A percentile compares a stretch with the other conserved stretches of the same genome.
Conservation (phyloP, 2,888 invertebrate species). For the Cheilosia scutellata region DNA sequence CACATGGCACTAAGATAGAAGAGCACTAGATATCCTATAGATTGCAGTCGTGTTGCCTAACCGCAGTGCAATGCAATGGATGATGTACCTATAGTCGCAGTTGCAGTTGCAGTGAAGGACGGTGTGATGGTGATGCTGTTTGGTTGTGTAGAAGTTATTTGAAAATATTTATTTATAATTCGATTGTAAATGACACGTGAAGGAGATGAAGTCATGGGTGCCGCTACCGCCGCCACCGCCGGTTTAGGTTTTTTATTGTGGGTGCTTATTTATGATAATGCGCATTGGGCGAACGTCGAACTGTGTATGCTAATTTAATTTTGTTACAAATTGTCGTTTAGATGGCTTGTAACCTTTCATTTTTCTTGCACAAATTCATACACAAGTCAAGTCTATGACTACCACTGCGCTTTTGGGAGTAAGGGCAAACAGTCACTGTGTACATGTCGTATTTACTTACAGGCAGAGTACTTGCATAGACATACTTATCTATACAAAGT, state of each 20-base stretch:
- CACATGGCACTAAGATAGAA: constrained; percentile 42
- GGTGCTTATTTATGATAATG: constrained; percentile 20
- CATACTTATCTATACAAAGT: not conserved
- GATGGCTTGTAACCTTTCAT: not conserved
- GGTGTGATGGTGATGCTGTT: constrained; percentile 30
- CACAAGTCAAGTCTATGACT: too few species aligned
- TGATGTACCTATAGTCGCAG: constrained; percentile 2
- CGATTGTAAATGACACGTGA: constrained; percentile 40
- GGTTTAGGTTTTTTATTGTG: constrained; percentile 11
- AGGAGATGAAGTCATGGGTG: constrained; percentile 45
- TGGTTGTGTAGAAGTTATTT: constrained; percentile 43
- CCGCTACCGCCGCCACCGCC: not conserved
- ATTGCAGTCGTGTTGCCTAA: constrained; percentile 48
- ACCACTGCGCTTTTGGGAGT: not conserved
- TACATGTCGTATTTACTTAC: not conserved
- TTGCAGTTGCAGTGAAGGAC: constrained; percentile 29
- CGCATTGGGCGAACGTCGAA: constrained; percentile 2
- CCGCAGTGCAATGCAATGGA: constrained; percentile 23
- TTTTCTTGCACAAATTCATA: not conserved
- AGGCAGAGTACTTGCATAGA: not conserved
- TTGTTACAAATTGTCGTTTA: not conserved
- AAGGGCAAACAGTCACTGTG: not conserved
- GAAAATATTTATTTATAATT: constrained; percentile 64
- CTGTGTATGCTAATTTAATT: not conserved
- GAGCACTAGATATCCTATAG: constrained; percentile 46